phyloP scores from a whole-genome alignment of 2,113 vertebrate genomes.

The Coturnix japonica region DNA sequence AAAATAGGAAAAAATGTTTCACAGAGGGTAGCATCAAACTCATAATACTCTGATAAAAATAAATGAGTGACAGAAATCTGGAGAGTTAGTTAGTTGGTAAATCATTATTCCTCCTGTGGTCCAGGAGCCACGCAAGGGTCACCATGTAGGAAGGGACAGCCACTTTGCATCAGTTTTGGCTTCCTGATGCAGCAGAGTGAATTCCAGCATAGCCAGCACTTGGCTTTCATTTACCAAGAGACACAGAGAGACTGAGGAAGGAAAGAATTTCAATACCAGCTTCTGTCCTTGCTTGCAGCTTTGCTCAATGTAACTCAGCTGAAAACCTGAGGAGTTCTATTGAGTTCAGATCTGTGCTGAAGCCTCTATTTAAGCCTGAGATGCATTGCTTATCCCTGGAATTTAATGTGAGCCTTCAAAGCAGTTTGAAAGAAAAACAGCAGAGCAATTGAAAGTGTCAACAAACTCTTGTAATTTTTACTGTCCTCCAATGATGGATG shows the following conservation, averaged over 20 bases:
- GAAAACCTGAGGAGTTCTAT: background rate
- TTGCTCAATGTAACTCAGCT: background rate
- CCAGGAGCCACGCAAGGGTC: background rate
- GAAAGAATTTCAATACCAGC: background rate
- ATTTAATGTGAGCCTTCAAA: background rate
- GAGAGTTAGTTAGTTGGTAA: background rate
- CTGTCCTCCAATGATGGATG: background rate
- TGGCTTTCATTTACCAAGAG: background rate
- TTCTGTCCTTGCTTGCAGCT: background rate
- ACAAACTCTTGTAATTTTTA: background rate
- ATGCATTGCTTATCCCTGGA: background rate
- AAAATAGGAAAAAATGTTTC: background rate
- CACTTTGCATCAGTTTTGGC: background rate
- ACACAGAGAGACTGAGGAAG: background rate
- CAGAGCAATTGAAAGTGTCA: background rate
- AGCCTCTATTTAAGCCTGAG: background rate
- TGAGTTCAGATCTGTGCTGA: background rate
- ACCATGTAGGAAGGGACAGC: background rate
- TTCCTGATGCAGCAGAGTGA: background rate
- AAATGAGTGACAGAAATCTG: background rate
- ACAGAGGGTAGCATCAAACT: background rate
- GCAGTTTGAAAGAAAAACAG: background rate
- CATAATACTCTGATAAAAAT: background rate
- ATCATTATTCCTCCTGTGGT: background rate
- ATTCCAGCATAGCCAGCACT: background rate